These are phyloP conservation scores for Notodonta dromedarius DNA, from an alignment of 2,888 invertebrate species.

Conservation along the genomic window DNA sequence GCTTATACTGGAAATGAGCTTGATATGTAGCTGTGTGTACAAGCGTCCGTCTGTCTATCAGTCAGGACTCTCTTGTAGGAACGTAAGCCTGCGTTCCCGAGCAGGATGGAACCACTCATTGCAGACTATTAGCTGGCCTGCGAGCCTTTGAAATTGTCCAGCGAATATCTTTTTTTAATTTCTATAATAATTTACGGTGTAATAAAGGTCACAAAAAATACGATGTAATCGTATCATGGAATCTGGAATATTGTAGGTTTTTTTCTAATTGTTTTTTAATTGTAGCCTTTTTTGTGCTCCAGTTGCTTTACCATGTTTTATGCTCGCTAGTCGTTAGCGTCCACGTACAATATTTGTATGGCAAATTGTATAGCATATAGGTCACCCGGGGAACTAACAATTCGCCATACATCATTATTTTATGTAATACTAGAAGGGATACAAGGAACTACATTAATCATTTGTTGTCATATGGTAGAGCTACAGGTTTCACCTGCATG, in stretches of 20 bases:
- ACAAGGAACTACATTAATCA: no score
- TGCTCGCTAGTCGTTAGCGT: no score
- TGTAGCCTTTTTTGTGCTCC: no score
- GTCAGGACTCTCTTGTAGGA: constrained; percentile 55
- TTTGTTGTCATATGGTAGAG: no score
- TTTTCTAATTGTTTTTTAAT: no score
- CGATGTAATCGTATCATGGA: neutral
- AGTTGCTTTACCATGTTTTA: no score
- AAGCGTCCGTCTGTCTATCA: constrained; percentile 60
- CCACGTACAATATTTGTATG: no score
- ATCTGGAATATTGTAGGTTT: neutral
- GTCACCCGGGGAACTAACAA: no score
- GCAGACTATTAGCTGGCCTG: constrained; percentile 21
- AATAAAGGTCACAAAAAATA: constrained; percentile 1
- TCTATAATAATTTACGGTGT: neutral
- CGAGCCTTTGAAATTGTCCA: neutral
- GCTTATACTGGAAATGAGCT: no score
- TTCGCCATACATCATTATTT: no score
- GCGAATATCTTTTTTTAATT: constrained; percentile 4
- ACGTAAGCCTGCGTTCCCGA: constrained; percentile 60
- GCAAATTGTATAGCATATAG: no score
- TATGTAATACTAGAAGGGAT: no score
- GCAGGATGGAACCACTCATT: constrained; percentile 52
- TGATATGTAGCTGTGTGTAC: constrained; percentile 29
- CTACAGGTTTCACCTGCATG: neutral